Evolutionary conservation across 2,888 invertebrate species (phyloP).

Genomic region (Papilio gigon): DNA sequence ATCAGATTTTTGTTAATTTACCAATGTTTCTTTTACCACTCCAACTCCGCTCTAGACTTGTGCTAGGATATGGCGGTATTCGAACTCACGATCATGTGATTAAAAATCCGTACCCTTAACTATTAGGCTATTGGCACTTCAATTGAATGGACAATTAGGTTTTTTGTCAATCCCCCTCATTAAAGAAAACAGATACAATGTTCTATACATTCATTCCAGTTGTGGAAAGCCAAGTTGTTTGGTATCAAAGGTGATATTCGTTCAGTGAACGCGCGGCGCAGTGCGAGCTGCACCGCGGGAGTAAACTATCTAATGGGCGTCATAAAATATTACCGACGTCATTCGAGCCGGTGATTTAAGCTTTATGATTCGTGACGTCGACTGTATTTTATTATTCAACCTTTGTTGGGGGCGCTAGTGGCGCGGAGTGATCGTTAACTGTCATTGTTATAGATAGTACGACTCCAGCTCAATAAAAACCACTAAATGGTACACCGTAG

Average conservation of each 20-base stretch:
- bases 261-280: constrained; percentile 30
- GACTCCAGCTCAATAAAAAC: constrained; percentile 21
- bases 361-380: constrained; percentile 50
- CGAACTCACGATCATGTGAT: no score
- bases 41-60: no score
- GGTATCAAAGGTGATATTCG: no score
- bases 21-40: no score
- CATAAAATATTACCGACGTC: constrained; percentile 52
- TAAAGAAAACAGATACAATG: no score
- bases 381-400: constrained; percentile 49
- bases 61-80: no score
- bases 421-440: constrained; percentile 28
- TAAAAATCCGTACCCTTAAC: no score
- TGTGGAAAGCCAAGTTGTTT: no score
- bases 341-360: constrained; percentile 49
- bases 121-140: no score
- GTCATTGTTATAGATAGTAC: constrained; percentile 33
- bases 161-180: not conserved
- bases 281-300: constrained; percentile 35
- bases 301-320: constrained; percentile 48
- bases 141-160: not conserved
- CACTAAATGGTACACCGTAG: constrained; percentile 7
- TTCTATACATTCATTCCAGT: no score
- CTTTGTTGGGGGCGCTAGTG: constrained; percentile 36
- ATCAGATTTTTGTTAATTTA: no score